Base-by-base conservation (phyloP, 2,888 invertebrate genomes). In the Ectropis crepuscularia region DNA sequence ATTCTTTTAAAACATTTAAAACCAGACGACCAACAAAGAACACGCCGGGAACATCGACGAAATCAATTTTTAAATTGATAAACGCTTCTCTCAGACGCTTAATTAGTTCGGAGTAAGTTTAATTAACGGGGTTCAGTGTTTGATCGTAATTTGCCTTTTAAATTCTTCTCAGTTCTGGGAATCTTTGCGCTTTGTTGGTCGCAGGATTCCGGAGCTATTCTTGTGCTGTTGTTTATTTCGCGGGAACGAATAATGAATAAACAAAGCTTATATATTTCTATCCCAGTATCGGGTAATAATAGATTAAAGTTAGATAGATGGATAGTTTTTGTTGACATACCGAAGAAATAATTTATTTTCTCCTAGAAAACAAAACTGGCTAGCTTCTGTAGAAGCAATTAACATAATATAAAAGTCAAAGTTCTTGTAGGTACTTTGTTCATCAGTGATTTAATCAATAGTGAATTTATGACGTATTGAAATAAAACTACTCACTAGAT, bases 101-200 rank as follows among this genome's bases (percentile, higher is more conserved):
- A 58, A 63, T 63, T 57, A 58, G 49, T 53, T 45, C 45, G 53
- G 49, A 57, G 57, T 51, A 38, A 16, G 12, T 49, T 48, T 63
- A 63, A 63, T 63, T 54, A 63, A 59, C 54, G 38, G 46, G 59
- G 54, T 54, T 59, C 42, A 55, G 49, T 63, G 55, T 63, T 63
- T 63, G 50, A 59, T 54, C 57, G 50, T 9, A 46, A 59, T 63
- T 63, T 59, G 59, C 59, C 63, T 63, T 63, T 63, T 55, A 63
- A 63, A 63, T 63, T 48, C 38, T 50, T 36, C 10, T 6, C 38
- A 50, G 49, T 55, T 59, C 8, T 6, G 45, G 45, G 28, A 58
- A 53, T 37, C 48, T 48, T 45, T 49, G 49, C 45, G 6, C 53
- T 57, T 38, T 51, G 57, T 53, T 50, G 41, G 12, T 46, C 53